These are phyloP conservation scores for Synergus japonicus DNA, from an alignment of 2,888 invertebrate species.

Conservation along the genomic window DNA sequence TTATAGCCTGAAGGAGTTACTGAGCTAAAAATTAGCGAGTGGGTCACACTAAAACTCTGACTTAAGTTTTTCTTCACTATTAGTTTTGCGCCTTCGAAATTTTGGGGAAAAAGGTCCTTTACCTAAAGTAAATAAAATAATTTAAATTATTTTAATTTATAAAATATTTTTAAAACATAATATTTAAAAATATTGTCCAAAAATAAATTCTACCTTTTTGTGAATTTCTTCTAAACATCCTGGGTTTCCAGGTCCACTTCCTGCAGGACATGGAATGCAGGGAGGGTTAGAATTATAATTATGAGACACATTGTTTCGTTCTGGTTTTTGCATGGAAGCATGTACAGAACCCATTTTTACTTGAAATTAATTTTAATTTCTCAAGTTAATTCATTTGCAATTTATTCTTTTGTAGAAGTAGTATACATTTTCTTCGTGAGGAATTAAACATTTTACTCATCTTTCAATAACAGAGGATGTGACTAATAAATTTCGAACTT, in stretches of 20 bases:
- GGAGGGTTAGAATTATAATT: neutral
- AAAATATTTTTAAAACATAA: neutral
- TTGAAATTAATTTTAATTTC: neutral
- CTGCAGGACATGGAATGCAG: neutral
- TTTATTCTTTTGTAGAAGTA: neutral
- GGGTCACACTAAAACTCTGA: conserved; percentile 67
- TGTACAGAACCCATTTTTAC: conserved; percentile 39
- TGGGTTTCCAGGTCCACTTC: conserved; percentile 50
- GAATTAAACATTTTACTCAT: neutral
- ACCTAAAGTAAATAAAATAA: conserved; percentile 40
- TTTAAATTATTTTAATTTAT: neutral
- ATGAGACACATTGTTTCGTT: neutral
- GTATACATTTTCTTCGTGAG: neutral
- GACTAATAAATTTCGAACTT: neutral
- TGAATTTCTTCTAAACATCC: conserved; percentile 71
- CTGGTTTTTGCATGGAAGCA: conserved; percentile 38
- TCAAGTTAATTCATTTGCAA: neutral
- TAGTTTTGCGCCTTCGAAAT: conserved; percentile 71
- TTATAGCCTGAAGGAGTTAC: conserved; percentile 71
- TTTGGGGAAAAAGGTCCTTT: conserved; percentile 68
- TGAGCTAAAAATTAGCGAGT: conserved; percentile 67
- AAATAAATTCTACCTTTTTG: conserved; percentile 57
- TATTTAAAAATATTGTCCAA: neutral
- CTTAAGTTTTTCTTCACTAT: conserved; percentile 65
- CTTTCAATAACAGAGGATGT: neutral